These are phyloP conservation scores for Rhagium mordax DNA, from an alignment of 2,888 invertebrate genomes.

Conservation along the genomic window DNA sequence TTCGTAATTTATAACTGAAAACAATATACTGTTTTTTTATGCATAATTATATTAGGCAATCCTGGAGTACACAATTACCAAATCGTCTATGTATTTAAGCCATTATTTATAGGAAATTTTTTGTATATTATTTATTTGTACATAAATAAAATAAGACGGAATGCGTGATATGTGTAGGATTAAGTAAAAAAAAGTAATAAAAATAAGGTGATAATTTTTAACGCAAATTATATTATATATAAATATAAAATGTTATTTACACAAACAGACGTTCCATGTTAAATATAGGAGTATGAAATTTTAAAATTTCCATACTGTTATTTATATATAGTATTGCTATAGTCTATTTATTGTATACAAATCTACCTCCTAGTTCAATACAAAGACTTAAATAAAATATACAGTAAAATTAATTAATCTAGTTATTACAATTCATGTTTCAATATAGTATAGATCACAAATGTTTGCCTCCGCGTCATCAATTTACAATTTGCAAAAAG, in stretches of 20 bases:
- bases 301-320: constrained; percentile 61
- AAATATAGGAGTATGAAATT: constrained; percentile 60
- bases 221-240: constrained; percentile 51
- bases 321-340: constrained; percentile 56
- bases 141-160: constrained; percentile 47
- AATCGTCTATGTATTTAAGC: constrained; percentile 26
- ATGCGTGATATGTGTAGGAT: constrained; percentile 56
- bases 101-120: constrained; percentile 18
- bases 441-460: too few relatives aligned
- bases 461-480: too few relatives aligned
- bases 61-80: constrained; percentile 31
- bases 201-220: constrained; percentile 60
- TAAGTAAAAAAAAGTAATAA: constrained; percentile 43
- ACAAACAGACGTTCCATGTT: constrained; percentile 63
- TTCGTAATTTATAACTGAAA: not conserved
- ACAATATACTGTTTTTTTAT: not conserved
- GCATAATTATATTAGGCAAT: constrained; percentile 2
- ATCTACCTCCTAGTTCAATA: constrained; percentile 62
- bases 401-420: constrained; percentile 37
- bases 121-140: constrained; percentile 35
- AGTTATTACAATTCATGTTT: not conserved
- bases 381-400: constrained; percentile 58
- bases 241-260: constrained; percentile 65
- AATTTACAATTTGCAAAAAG: too few relatives aligned
- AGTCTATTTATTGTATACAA: constrained; percentile 59